Percentiles rank a stretch among this genome's conserved stretches.
Evolutionary conservation across 2,888 invertebrate species (phyloP).

Genomic region (Brachyptera risi): DNA sequence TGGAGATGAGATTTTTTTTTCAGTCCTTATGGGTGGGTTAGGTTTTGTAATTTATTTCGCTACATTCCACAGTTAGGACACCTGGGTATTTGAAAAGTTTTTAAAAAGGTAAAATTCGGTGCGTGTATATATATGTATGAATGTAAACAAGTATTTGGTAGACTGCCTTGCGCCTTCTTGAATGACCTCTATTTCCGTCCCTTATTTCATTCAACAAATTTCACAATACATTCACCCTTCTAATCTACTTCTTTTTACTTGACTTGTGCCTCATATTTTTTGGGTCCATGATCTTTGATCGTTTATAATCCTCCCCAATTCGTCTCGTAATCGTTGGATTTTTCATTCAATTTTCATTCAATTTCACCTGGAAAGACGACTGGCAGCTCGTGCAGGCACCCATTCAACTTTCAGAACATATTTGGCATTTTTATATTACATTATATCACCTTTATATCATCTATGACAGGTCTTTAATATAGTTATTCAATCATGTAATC

Average conservation of each 20-base stretch:
- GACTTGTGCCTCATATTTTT: conserved; percentile 25
- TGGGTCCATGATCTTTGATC: conserved; percentile 18
- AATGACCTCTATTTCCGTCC: conserved; percentile 13
- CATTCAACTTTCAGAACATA: neutral
- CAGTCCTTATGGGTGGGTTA: conserved; percentile 7
- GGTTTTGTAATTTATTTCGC: conserved; percentile 30
- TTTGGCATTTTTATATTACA: neutral
- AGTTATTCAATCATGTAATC: conserved; percentile 8
- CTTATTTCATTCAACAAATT: conserved; percentile 5
- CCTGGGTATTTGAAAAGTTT: conserved; percentile 18
- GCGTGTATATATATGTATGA: neutral
- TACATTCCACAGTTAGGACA: conserved; percentile 27
- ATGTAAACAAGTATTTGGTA: conserved; percentile 26
- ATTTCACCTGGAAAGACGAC: neutral
- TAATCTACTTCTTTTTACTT: neutral
- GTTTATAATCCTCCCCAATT: conserved; percentile 17
- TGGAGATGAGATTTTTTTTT: neutral
- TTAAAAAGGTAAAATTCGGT: conserved; percentile 16
- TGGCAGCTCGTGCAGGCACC: neutral
- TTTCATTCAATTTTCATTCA: conserved; percentile 3
- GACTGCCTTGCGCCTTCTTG: conserved; percentile 28
- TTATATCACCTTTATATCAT: neutral
- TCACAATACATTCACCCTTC: neutral
- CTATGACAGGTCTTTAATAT: neutral
- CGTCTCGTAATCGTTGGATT: conserved; percentile 20